Conservation (phyloP, 2,888 invertebrate genomes). For the Meiosimyza platycephala region DNA sequence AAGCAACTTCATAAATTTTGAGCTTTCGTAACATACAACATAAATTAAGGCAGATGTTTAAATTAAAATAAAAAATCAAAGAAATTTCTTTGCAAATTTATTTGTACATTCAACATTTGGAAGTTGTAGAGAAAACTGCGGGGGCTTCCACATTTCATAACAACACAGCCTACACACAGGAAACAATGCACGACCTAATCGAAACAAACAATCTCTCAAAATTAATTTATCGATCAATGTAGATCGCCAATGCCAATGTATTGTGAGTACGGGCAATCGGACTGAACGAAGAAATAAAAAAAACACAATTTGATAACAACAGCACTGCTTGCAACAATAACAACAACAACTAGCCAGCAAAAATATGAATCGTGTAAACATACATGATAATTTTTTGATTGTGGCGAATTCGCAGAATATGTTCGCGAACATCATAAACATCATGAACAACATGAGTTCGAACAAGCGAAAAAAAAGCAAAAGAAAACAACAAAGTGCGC, state of each 20-base stretch:
- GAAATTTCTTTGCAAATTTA: not conserved
- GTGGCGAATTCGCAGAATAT: slow-evolving; percentile 46
- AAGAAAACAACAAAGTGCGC: not conserved
- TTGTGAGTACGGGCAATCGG: not conserved
- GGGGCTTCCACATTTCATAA: slow-evolving; percentile 4
- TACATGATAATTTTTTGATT: slow-evolving; percentile 51
- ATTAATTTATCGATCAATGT: slow-evolving; percentile 25
- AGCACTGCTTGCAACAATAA: not conserved
- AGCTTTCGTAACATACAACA: not conserved
- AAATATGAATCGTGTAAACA: slow-evolving; percentile 58
- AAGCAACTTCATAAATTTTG: no score
- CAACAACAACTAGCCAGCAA: slow-evolving; percentile 37
- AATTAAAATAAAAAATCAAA: not conserved
- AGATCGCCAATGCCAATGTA: slow-evolving; percentile 6
- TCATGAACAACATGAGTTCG: slow-evolving; percentile 45
- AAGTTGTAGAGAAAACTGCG: slow-evolving; percentile 4
- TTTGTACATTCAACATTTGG: not conserved
- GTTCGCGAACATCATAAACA: slow-evolving; percentile 49
- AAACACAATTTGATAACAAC: not conserved
- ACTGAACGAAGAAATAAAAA: not conserved
- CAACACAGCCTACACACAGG: no score
- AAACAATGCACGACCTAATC: slow-evolving; percentile 10
- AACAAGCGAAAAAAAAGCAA: slow-evolving; percentile 1
- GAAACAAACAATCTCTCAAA: slow-evolving; percentile 12
- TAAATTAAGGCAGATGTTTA: slow-evolving; percentile 12